phyloP scores from a whole-genome alignment of 2,113 vertebrate genomes.

The Podarcis cretensis region DNA sequence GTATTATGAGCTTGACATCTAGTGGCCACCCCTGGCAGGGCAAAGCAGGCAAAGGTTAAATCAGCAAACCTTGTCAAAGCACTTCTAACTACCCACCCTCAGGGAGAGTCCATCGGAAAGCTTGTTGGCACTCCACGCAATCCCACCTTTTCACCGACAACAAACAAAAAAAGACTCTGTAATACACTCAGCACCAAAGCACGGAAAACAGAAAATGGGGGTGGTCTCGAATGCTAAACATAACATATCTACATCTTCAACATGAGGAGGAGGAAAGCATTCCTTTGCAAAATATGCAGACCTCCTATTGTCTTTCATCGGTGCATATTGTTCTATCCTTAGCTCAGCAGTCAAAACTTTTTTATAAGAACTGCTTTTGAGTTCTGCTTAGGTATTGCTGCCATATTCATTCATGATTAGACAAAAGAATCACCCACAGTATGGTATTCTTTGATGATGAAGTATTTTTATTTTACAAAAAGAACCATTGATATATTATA shows the following conservation, averaged over 20 bases:
- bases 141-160: slow-evolving; percentile 69
- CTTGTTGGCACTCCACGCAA: slow-evolving; percentile 71
- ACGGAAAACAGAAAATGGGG: slow-evolving; percentile 27
- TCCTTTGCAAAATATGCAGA: not conserved
- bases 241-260: not conserved
- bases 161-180: slow-evolving; percentile 58
- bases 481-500: not conserved
- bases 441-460: not conserved
- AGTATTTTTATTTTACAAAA: not conserved
- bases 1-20: slow-evolving; percentile 94
- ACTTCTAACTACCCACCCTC: slow-evolving; percentile 83
- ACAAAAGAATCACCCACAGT: not conserved
- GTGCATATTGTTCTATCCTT: not conserved
- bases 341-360: not conserved
- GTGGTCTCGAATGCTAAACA: not conserved
- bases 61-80: slow-evolving; percentile 90
- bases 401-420: not conserved
- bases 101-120: slow-evolving; percentile 70
- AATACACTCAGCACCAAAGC: slow-evolving; percentile 43
- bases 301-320: not conserved
- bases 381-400: not conserved
- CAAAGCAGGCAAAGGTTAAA: slow-evolving; percentile 93
- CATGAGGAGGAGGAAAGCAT: not conserved
- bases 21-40: slow-evolving; percentile 88
- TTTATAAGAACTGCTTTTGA: not conserved